Conservation (phyloP, 2,888 invertebrate species). For the Apamea crenata region DNA sequence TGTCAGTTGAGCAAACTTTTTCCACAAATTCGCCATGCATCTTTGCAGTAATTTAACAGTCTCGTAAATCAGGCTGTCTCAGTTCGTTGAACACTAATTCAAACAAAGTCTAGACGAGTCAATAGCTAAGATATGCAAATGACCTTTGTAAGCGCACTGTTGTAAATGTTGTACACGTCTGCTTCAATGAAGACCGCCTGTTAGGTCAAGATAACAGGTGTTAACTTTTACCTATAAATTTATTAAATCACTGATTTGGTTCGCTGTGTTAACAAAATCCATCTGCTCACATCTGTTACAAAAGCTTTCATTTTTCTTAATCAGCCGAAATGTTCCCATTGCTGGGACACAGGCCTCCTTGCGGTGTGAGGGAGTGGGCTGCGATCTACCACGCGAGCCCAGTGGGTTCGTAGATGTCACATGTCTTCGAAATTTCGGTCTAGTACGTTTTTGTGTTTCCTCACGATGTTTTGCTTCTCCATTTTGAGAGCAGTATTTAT, state of each 20-base stretch:
- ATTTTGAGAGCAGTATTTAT: no score
- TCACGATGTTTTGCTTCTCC: no score
- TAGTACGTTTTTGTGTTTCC: no score
- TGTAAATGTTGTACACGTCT: constrained; percentile 69
- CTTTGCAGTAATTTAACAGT: constrained; percentile 66
- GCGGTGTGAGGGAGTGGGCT: no score
- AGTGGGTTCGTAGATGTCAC: no score
- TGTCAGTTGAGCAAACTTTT: constrained; percentile 38
- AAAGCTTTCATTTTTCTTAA: neutral
- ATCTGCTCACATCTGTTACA: constrained; percentile 11
- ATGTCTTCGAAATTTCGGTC: no score
- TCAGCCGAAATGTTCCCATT: no score
- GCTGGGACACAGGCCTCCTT: no score
- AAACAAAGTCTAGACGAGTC: constrained; percentile 83
- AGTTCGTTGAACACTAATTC: constrained; percentile 80
- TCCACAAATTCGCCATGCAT: constrained; percentile 54
- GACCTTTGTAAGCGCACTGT: constrained; percentile 72
- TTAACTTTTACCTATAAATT: constrained; percentile 10
- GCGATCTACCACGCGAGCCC: no score
- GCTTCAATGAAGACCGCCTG: constrained; percentile 49
- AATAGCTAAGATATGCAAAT: constrained; percentile 84
- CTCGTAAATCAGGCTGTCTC: constrained; percentile 74
- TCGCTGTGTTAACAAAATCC: constrained; percentile 16
- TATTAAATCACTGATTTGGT: neutral
- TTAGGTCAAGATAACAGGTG: constrained; percentile 64